These are phyloP conservation scores for Alcis repandata DNA, from an alignment of 2,888 invertebrate genomes.

Conservation along the genomic window DNA sequence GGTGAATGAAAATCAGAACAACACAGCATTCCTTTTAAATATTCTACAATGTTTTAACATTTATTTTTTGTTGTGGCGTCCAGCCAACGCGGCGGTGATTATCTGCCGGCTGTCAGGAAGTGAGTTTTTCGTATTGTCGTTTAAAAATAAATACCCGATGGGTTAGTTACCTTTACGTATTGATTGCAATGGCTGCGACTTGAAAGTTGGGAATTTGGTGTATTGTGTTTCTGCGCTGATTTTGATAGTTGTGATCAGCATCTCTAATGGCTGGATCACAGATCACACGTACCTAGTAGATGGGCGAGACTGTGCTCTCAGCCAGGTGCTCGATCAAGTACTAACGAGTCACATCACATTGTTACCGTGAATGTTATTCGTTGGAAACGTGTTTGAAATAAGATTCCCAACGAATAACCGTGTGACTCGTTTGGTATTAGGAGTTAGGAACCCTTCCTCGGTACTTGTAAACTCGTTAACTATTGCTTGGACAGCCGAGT, in stretches of 20 bases:
- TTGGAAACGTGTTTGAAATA: too few relatives aligned
- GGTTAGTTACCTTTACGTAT: constrained; percentile 25
- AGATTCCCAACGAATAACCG: too few relatives aligned
- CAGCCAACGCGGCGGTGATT: constrained; percentile 42
- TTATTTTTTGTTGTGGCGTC: constrained; percentile 42
- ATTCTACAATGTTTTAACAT: constrained; percentile 26
- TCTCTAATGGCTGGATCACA: too few relatives aligned
- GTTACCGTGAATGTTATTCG: too few relatives aligned
- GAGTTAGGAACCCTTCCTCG: too few relatives aligned
- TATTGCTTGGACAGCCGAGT: too few relatives aligned
- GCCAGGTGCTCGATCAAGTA: too few relatives aligned
- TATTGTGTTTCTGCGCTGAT: background rate
- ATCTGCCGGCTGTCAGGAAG: constrained; percentile 43
- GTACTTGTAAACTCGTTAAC: too few relatives aligned
- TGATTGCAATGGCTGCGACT: constrained; percentile 1
- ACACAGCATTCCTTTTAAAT: constrained; percentile 7
- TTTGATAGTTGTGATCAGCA: background rate
- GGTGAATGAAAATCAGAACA: background rate
- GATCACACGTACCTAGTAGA: too few relatives aligned
- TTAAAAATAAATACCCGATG: constrained; percentile 46
- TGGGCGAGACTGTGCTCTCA: too few relatives aligned
- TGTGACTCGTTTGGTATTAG: too few relatives aligned
- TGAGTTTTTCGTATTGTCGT: constrained; percentile 42
- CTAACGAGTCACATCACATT: too few relatives aligned
- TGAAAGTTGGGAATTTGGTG: background rate